These are phyloP conservation scores for Diorhabda sublineata DNA, from an alignment of 1,140 invertebrate genomes.

Conservation along the genomic window DNA sequence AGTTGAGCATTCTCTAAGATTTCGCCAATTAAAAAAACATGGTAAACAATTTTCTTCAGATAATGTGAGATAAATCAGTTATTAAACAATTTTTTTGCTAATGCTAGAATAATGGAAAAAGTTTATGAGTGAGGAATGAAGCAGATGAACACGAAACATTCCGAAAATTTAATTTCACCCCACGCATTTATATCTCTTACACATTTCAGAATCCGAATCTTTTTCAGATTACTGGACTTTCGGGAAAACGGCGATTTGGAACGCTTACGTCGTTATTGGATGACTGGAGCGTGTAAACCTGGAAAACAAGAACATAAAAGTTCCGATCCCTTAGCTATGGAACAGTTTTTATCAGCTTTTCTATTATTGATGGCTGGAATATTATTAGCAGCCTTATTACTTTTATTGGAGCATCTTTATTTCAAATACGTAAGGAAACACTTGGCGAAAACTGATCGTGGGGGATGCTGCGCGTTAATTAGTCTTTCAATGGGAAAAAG, in stretches of 20 bases:
- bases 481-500: conserved; percentile 71
- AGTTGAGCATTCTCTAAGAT: too few relatives aligned
- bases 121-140: too few relatives aligned
- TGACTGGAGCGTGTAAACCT: conserved; percentile 94
- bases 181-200: too few relatives aligned
- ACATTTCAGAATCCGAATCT: not conserved
- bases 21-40: too few relatives aligned
- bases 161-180: too few relatives aligned
- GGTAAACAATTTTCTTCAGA: too few relatives aligned
- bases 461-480: conserved; percentile 85
- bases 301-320: conserved; percentile 86
- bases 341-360: conserved; percentile 97
- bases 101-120: too few relatives aligned
- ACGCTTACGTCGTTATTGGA: conserved; percentile 90
- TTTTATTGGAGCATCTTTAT: conserved; percentile 90
- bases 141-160: too few relatives aligned
- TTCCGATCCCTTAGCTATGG: conserved; percentile 87
- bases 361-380: conserved; percentile 92
- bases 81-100: too few relatives aligned
- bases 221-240: conserved; percentile 74
- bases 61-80: too few relatives aligned
- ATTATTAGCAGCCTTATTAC: conserved; percentile 75
- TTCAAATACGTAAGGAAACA: conserved; percentile 87
- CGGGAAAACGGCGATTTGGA: conserved; percentile 95
- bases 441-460: conserved; percentile 81